Conservation (phyloP, 64 coral and sea anemone genomes). For the Stichodactyla mertensii region DNA sequence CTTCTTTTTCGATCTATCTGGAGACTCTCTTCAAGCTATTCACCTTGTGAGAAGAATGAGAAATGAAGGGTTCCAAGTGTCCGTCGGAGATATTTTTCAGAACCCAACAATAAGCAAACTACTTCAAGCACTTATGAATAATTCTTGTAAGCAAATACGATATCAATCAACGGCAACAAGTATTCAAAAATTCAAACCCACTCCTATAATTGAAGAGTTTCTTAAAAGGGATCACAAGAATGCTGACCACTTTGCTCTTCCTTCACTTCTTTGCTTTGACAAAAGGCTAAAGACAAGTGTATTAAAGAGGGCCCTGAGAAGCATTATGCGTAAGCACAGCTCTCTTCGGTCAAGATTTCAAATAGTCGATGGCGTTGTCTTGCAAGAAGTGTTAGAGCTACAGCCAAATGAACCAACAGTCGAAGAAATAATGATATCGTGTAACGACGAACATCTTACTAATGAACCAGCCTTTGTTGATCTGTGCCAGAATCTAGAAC, state of each 20-base stretch:
- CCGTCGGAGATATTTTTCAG: not conserved
- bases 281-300: not conserved
- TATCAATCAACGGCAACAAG: not conserved
- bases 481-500: constrained; percentile 2
- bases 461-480: not conserved
- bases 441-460: not conserved
- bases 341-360: not conserved
- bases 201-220: constrained; percentile 8
- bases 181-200: not conserved
- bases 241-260: constrained; percentile 2
- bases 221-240: constrained; percentile 2
- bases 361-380: not conserved
- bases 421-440: not conserved
- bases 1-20: constrained; percentile 6
- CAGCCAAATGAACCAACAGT: not conserved
- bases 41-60: constrained; percentile 6
- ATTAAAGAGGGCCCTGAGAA: not conserved
- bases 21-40: not conserved
- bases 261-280: not conserved
- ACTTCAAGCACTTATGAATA: not conserved
- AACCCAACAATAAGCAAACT: constrained; percentile 1
- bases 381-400: not conserved
- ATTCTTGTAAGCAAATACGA: not conserved
- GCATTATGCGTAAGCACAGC: not conserved
- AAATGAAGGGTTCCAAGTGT: not conserved